Base-by-base conservation (phyloP, 2,888 invertebrate genomes). In the Orthosia gothica region DNA sequence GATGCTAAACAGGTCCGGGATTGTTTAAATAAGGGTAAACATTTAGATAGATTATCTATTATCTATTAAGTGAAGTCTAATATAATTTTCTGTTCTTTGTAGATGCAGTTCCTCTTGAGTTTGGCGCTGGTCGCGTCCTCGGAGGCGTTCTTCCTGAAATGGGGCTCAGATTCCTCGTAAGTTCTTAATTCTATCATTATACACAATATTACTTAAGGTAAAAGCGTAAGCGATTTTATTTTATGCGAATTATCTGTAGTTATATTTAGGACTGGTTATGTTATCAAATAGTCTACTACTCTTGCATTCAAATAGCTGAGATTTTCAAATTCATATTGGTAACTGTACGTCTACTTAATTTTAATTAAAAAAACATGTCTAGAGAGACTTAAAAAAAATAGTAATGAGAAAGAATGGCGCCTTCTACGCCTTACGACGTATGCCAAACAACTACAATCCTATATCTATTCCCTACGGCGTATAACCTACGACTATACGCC, bases 81-180 rank as follows among this genome's bases (percentile, higher is more conserved):
- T 65, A 66, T 64, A 12, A 45, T 45, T n/a, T 76, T 85, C 88
- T 70, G 89, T 94, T 94, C 47, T 94, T 94, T 93, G 45, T 94
- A 97, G 97, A 92, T 96, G 89, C 92, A 91, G 83, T 88, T 96
- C 70, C 82, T 95, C 62, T 77, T 96, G 79, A 89, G 94, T 77
- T 75, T 96, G 87, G 94, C 92, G 68, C 84, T 95, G 75, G 84
- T 96, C 4, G 93, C 95, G n/a, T 92, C 95, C 1, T 92, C 96
- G 5, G 95, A 97, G 66, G 97, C 95, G 0, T 97, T 97, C 88
- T 97, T 97, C 90, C 88, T 97, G 72, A 96, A 96, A 88, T 97
- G 97, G 97, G 97, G 97, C 55, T 95, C 96, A 32, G 96, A 96
- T 82, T 92, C 96, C 63, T 89, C 95, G 97, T 97, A 94, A 90